Evolutionary conservation across 1,140 invertebrate species (phyloP), one percentile per base, ranked within the genome.

Genomic region (Galleria mellonella): DNA sequence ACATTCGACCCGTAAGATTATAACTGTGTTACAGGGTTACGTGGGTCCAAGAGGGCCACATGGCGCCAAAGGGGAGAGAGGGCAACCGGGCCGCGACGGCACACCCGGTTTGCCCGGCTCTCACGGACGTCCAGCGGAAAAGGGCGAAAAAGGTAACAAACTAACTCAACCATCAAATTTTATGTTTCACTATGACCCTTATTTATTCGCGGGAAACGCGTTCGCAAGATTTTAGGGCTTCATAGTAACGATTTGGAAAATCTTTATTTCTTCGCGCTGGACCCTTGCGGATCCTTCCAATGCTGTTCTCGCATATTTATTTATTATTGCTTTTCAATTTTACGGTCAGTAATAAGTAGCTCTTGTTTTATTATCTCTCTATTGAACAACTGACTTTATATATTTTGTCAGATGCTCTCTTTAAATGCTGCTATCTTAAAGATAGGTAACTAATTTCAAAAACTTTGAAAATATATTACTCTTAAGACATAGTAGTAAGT

Each of bases 121-220:
- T 5, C 73, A 87, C 53, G 87, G 87, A 28, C 86, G 78, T 28
- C 81, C 87, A 41, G 87, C 87, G 0, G 82, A 87, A 62, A 88
- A 88, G 59, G 87, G 87, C 12, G 88, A 88, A 62, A 88, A 87
- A 78, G 87, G 87, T 74, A 85, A 81, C 58, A 66, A 78, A 71
- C 62, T 68, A 72, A 74, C 65, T 74, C 53, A 65, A 68, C 75
- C 77, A 79, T 82, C 67, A 83, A 84, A 82, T 79, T 84, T 84
- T 82, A 84, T 82, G 69, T 69, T 66, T 55, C 65, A 66, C 61
- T 72, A 73, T 73, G 59, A 70, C 63, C 65, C 59, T 69, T 76
- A 82, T 82, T 82, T 83, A 81, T 79, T 51, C 62, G 62, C 14
- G 47, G 41, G 55, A 50, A 75, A 75, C 66, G 48, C 64, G 70